Evolutionary conservation across 2,888 invertebrate genomes (phyloP), one percentile per base, ranked within the genome.

Genomic region (Brenthis hecate): DNA sequence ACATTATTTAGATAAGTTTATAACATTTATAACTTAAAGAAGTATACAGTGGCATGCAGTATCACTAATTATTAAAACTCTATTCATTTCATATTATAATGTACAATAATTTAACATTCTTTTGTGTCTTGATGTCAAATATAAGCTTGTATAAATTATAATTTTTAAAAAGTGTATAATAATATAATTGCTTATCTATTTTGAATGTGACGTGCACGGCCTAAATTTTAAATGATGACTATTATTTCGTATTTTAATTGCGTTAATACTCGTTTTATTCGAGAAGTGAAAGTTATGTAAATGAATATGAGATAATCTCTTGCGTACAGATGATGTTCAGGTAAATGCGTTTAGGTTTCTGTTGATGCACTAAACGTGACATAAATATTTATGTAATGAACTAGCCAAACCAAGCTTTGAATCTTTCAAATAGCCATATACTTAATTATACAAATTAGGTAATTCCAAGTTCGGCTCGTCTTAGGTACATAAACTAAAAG

Each of bases 281-380:
- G 68, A 67, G 51, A 58, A 71, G 74, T 68, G 75, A 75, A 75
- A 75, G 74, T 73, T 67, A 56, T 66, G 47, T 61, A 68, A 63
- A 63, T 61, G 16, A 65, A 62, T 66, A 57, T 69, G 62, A 70
- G 62, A 72, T 69, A 72, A 68, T 70, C 65, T 64, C 64, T 16
- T 50, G 66, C 62, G 62, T 53, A 53, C n/a, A 57, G 53, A 60
- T 55, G 58, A 73, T 65, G 67, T 67, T 62, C 68, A 67, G 65
- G 56, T 65, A 67, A 56, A 60, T 62, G 55, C 66, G 68, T 68
- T 73, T 73, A 74, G 72, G 63, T 74, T 71, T 72, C 72, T 70
- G 72, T 66, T 69, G 66, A 73, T 72, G 65, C 65, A 54, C 68
- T 73, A 67, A 72, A 71, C 72, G 71, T 72, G 72, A 66, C 66